Percentiles rank a stretch among this genome's conserved stretches.
phyloP scores from a whole-genome alignment of 92 coral and sea anemone species.

The Heteractis magnifica region DNA sequence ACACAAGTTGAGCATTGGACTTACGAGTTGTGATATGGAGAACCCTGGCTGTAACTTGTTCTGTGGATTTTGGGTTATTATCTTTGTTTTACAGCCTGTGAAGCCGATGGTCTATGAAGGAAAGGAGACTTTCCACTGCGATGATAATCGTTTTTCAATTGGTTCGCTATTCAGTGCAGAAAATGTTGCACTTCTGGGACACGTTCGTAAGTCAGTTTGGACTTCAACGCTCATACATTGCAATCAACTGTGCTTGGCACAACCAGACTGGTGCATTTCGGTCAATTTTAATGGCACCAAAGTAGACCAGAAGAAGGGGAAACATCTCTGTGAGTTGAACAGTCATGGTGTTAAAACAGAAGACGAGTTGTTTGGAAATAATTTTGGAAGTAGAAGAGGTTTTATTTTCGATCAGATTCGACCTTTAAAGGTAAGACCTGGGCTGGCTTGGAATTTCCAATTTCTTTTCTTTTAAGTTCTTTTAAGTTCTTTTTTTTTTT shows the following conservation, averaged over 20 bases:
- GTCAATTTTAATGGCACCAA: constrained; percentile 14
- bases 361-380: constrained; percentile 6
- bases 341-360: neutral
- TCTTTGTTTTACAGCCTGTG: neutral
- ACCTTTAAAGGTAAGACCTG: neutral
- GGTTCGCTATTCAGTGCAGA: constrained; percentile 14
- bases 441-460: neutral
- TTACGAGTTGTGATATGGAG: neutral
- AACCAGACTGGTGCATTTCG: constrained; percentile 23
- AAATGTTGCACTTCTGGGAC: neutral
- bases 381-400: constrained; percentile 6
- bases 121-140: constrained; percentile 14
- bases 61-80: neutral
- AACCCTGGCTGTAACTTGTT: neutral
- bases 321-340: constrained; percentile 19
- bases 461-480: neutral
- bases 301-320: neutral
- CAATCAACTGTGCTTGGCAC: constrained; percentile 19
- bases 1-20: neutral
- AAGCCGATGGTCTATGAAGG: constrained; percentile 1
- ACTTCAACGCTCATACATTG: constrained; percentile 16
- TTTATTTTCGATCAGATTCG: constrained; percentile 12
- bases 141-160: constrained; percentile 3
- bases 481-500: neutral
- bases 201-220: constrained; percentile 8